Evolutionary conservation across 2,797 vertebrate genomes (phyloP).

Genomic region (Tokudaia tokunoshimensis): DNA sequence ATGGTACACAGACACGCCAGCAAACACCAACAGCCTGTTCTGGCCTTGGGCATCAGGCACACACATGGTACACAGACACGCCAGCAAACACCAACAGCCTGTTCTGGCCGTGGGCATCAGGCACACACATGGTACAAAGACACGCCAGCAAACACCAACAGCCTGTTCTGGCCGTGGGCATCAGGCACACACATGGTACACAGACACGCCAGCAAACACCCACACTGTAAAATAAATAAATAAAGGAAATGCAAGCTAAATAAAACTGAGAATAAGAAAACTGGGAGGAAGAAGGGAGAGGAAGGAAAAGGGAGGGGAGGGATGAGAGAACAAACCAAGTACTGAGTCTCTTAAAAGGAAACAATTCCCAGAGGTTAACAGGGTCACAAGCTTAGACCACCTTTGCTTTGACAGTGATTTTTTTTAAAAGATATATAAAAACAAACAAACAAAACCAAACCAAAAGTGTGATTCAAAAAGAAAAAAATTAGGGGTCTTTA

Average conservation of each 20-base stretch:
- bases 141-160: neutral
- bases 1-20: neutral
- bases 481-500: neutral
- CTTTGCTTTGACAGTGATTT: neutral
- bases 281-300: neutral
- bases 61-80: neutral
- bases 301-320: neutral
- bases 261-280: neutral
- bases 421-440: neutral
- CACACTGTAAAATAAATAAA: neutral
- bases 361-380: neutral
- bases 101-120: neutral
- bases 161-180: too few species aligned
- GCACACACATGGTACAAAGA: neutral
- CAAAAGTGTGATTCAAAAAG: neutral
- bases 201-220: neutral
- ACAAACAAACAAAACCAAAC: neutral
- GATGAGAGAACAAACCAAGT: neutral
- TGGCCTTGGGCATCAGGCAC: neutral
- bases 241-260: neutral
- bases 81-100: neutral
- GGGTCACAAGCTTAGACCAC: neutral
- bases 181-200: too few species aligned
- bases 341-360: neutral
- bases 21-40: neutral